Evolutionary conservation across 2,797 vertebrate species (phyloP), one percentile per base, ranked within the genome.

Genomic region (Typhlichthys subterraneus): DNA sequence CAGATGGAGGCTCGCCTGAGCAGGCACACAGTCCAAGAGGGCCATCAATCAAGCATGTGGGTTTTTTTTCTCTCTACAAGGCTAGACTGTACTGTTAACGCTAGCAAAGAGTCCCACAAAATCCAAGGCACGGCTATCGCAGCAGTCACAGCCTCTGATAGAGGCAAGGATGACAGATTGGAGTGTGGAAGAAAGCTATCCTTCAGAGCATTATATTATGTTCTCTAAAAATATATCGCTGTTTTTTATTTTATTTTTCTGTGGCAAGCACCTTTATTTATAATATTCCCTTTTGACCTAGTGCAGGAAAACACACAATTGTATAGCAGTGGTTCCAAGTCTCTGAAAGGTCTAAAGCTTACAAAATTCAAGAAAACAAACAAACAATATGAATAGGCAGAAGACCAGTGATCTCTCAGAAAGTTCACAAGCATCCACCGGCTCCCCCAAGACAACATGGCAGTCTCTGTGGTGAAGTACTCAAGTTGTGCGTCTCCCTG

Each of bases 1-100:
- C 84, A 88, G 86, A 90, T 81, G 82, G 83, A 87, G 77, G 74
- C 66, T 59, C 76, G 77, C 80, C 74, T 83, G 72, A 83, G 72
- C 62, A 77, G 86, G 76, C 73, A 71, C 67, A 67, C 76, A 79
- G 76, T 77, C 80, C 75, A 76, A 85, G 80, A 79, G 72, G 70
- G 63, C 78, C 76, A 88, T 87, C 81, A 81, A 85, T 88, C 84
- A 83, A 77, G 75, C 52, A n/a, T 49, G 56, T 11, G 7, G 10
- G 9, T 38, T 57, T 8, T 57, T 57, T 45, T 11, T 45, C 15
- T 14, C 11, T 17, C 76, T 71, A 68, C 61, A 53, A 72, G 69
- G 65, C 73, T 65, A 63, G 54, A 70, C 59, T 74, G 57, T 63
- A 63, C 77, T 65, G 72, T 65, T 81, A 70, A 63, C 42, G 68